phyloP scores from a whole-genome alignment of 2,797 vertebrate genomes.

The Xiphophorus birchmanni region DNA sequence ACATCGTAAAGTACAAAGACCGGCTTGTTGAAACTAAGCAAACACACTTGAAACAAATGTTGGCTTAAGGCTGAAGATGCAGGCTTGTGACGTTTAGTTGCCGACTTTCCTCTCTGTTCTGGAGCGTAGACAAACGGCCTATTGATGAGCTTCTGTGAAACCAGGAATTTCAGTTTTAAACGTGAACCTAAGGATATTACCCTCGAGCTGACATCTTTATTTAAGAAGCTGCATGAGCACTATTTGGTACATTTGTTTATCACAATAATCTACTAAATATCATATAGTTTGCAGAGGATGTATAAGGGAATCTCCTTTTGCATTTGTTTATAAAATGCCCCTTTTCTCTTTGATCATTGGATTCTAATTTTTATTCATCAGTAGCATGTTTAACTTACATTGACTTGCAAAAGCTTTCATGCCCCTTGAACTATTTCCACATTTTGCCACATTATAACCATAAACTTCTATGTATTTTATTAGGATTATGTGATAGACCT shows the following conservation, averaged over 20 bases:
- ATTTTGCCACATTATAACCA: no score
- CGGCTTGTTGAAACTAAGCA: constrained; percentile 40
- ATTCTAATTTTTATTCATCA: neutral
- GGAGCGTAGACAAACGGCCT: neutral
- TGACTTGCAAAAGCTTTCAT: neutral
- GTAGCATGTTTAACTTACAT: neutral
- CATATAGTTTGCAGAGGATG: neutral
- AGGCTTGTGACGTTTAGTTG: constrained; percentile 42
- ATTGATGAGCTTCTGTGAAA: constrained; percentile 8
- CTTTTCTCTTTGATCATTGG: neutral
- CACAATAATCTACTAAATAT: neutral
- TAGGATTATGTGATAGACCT: neutral
- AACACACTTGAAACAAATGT: constrained; percentile 25
- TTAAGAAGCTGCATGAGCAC: neutral
- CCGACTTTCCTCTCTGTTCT: constrained; percentile 14
- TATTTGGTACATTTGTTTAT: neutral
- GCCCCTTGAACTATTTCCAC: neutral
- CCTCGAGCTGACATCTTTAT: neutral
- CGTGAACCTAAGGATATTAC: neutral
- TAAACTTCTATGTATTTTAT: neutral
- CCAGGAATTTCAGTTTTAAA: neutral
- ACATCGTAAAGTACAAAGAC: constrained; percentile 53
- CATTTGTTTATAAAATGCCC: neutral
- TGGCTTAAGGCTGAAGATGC: constrained; percentile 34
- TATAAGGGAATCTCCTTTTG: neutral